Conservation (phyloP, 2,113 vertebrate species). For the Ramphastos sulfuratus region DNA sequence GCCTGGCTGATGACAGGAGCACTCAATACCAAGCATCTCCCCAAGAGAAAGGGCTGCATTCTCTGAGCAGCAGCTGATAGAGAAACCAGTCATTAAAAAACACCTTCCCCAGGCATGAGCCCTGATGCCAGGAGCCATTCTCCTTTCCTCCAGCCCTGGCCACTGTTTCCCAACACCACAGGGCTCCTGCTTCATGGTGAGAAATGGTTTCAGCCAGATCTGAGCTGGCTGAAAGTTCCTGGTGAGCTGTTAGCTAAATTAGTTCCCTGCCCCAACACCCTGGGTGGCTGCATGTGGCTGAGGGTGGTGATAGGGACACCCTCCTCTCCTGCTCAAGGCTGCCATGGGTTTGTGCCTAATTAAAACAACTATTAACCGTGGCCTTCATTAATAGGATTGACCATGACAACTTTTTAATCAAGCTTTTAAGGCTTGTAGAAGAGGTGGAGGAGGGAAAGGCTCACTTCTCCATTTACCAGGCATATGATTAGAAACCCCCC, state of each 20-base stretch:
- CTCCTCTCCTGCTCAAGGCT: background rate
- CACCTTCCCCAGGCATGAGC: background rate
- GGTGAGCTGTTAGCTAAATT: background rate
- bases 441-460: background rate
- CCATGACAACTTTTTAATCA: slow-evolving; percentile 10
- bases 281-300: background rate
- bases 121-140: background rate
- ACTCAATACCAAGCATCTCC: background rate
- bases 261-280: background rate
- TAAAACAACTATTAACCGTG: background rate
- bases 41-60: background rate
- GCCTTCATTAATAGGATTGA: background rate
- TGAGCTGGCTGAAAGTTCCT: background rate
- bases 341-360: background rate
- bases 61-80: background rate
- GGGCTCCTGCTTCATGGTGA: background rate
- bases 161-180: background rate
- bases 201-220: background rate
- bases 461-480: background rate
- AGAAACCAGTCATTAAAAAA: background rate
- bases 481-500: background rate
- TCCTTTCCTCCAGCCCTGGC: background rate
- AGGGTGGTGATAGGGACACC: background rate
- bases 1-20: fast-evolving
- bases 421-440: background rate